These are phyloP conservation scores for Drosophila pallidifrons DNA, from an alignment of 1,140 invertebrate genomes.

Conservation along the genomic window DNA sequence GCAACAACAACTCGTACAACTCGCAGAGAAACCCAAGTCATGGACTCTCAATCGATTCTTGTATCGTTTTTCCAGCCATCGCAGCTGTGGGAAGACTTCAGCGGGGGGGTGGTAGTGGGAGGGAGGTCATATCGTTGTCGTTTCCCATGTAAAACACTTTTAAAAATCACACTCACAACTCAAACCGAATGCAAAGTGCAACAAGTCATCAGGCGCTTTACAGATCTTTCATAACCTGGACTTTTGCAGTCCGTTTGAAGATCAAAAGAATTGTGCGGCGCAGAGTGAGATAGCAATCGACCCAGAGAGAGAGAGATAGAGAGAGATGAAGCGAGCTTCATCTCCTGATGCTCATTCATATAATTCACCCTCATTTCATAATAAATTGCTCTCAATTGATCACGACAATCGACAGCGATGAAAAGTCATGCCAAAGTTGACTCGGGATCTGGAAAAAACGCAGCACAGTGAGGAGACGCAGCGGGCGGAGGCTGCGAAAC, in stretches of 20 bases:
- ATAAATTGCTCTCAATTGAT: conserved; percentile 86
- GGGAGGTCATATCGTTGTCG: conserved; percentile 59
- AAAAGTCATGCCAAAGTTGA: conserved; percentile 84
- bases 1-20: conserved; percentile 32
- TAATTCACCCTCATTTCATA: conserved; percentile 85
- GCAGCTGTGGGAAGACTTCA: conserved; percentile 3
- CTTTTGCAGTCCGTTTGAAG: conserved; percentile 52
- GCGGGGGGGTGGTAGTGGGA: background rate
- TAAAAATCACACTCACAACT: conserved; percentile 84
- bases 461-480: background rate
- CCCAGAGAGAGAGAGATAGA: conserved; percentile 39
- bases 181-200: conserved; percentile 78
- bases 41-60: conserved; percentile 29
- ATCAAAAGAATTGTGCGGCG: conserved; percentile 83
- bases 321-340: conserved; percentile 10
- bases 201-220: conserved; percentile 73
- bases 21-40: conserved; percentile 35
- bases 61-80: conserved; percentile 25
- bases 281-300: conserved; percentile 26
- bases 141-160: conserved; percentile 84
- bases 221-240: conserved; percentile 72
- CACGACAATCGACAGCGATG: conserved; percentile 85
- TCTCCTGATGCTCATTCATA: conserved; percentile 78
- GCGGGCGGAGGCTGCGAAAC: conserved; percentile 39
- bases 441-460: conserved; percentile 54